A percentile compares a stretch with the other conserved stretches of the same genome.
Evolutionary conservation across 1,140 invertebrate species (phyloP).

Genomic region (Drosophila persimilis): DNA sequence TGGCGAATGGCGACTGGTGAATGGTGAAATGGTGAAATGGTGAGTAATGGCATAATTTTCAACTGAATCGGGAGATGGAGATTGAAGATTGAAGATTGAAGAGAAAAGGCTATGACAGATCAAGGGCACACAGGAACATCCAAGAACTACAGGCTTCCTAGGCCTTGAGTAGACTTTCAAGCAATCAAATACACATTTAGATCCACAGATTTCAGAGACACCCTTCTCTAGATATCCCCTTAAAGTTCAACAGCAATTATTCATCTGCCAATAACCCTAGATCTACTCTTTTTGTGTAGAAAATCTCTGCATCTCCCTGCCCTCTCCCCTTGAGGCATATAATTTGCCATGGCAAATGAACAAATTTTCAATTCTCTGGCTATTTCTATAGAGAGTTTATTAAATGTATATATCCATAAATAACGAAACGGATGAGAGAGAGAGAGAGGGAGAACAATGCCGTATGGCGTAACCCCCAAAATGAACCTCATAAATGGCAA

Average conservation of each 20-base stretch:
- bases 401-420: constrained; percentile 71
- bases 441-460: constrained; percentile 22
- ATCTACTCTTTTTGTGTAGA: neutral
- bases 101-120: too few relatives aligned
- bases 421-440: constrained; percentile 27
- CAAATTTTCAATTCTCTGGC: constrained; percentile 38
- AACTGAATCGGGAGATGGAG: neutral
- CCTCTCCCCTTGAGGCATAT: constrained; percentile 30
- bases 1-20: neutral
- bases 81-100: too few relatives aligned
- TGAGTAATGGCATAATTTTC: constrained; percentile 13
- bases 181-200: too few relatives aligned
- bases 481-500: constrained; percentile 76
- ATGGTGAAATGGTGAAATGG: neutral
- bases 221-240: too few relatives aligned
- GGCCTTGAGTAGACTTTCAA: too few relatives aligned
- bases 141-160: too few relatives aligned
- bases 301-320: constrained; percentile 4
- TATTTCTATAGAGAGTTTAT: constrained; percentile 46
- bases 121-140: too few relatives aligned
- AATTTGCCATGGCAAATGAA: constrained; percentile 62
- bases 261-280: constrained; percentile 20
- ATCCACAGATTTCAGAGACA: too few relatives aligned
- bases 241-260: too few relatives aligned
- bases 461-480: constrained; percentile 67